phyloP scores from a whole-genome alignment of 2,888 invertebrate species.

The Tipula unca region DNA sequence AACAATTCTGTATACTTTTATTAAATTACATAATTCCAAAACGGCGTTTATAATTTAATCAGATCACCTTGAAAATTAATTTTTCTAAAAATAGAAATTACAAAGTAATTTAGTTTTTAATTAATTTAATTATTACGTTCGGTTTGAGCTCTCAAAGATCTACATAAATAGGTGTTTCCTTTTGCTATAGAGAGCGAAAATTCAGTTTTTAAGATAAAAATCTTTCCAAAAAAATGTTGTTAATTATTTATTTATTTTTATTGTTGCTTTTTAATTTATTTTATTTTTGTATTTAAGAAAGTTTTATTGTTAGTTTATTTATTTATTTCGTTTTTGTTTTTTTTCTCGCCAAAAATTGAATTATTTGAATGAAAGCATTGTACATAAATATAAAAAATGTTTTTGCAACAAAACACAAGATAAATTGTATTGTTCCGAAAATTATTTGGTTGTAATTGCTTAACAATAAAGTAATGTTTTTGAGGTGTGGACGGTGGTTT shows the following conservation, averaged over 20 bases:
- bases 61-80: not conserved
- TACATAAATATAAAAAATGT: not conserved
- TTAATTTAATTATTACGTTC: too few species aligned
- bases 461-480: not conserved
- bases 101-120: too few species aligned
- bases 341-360: not conserved
- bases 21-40: not conserved
- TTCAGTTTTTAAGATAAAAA: not conserved
- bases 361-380: not conserved
- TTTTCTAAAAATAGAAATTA: too few species aligned
- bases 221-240: not conserved
- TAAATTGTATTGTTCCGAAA: not conserved
- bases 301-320: not conserved
- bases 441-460: not conserved
- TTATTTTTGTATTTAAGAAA: not conserved
- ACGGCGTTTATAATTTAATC: not conserved
- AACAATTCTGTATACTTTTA: too few species aligned
- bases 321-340: not conserved
- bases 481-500: not conserved
- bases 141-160: too few species aligned
- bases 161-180: too few species aligned
- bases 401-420: not conserved
- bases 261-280: not conserved
- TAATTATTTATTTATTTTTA: not conserved
- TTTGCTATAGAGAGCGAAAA: not conserved